phyloP scores from a whole-genome alignment of 2,888 invertebrate species.

The Linhomoeus sp. region DNA sequence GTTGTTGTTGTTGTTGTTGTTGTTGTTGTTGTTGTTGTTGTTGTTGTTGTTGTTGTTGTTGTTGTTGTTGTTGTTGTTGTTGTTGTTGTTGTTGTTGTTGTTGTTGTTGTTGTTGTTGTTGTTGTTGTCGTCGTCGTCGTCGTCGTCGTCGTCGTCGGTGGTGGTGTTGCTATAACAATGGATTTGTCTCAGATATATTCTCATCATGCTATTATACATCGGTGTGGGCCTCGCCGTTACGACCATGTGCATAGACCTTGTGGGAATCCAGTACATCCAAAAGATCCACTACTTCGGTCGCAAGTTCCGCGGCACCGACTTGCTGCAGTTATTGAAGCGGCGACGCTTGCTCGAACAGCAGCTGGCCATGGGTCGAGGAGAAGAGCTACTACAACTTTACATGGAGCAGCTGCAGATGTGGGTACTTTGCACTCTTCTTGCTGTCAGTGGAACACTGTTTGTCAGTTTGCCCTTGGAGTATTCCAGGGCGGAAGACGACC shows the following conservation, averaged over 20 bases:
- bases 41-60: background rate
- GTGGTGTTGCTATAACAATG: no score
- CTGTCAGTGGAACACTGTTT: no score
- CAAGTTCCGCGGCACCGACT: constrained; percentile 26
- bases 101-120: background rate
- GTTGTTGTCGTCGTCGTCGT: background rate
- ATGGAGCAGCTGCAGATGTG: constrained; percentile 11
- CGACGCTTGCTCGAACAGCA: constrained; percentile 21
- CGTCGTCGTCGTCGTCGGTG: no score
- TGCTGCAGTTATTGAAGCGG: constrained; percentile 22
- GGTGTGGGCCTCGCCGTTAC: constrained; percentile 27
- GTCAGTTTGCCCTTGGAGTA: no score
- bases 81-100: background rate
- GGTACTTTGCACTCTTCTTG: no score
- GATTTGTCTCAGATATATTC: constrained; percentile 18
- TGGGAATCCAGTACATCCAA: constrained; percentile 27
- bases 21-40: background rate
- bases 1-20: background rate
- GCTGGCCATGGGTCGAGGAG: constrained; percentile 23
- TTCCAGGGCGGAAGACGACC: no score
- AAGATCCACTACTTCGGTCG: constrained; percentile 27
- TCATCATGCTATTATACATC: constrained; percentile 24
- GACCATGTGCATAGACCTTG: constrained; percentile 28
- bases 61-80: background rate
- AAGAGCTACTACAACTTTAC: constrained; percentile 18